Evolutionary conservation across 2,113 vertebrate species (phyloP), one percentile per base, ranked within the genome.

Genomic region (Cochlearius cochlearius): DNA sequence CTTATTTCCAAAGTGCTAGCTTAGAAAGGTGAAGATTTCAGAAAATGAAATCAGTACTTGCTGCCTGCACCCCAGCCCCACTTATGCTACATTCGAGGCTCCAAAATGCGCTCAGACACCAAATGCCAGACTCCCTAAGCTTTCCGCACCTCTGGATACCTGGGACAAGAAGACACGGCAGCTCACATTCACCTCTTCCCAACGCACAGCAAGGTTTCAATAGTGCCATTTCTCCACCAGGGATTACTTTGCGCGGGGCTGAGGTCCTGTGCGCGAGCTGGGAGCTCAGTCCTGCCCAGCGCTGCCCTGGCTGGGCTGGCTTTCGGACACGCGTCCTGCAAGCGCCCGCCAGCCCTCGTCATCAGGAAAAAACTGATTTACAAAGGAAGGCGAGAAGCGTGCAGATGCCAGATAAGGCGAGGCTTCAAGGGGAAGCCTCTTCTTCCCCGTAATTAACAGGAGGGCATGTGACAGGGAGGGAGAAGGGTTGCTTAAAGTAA

Each of bases 201-300:
- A 38, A 18, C 8, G 11, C 0, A 1, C 11, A 29, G 4, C 9
- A 7, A 53, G 15, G 55, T 58, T 58, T 45, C 62, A 56, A 23
- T n/a, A 62, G 19, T 15, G 19, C 12, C 14, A 3, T 64, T 64
- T 59, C 34, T 71, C 19, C 49, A 47, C 30, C 30, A 16, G 49
- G 41, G 34, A 5, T 43, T 6, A 9, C 13, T 69, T 53, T 16
- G 26, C 4, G 0, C 0, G 0, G 27, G 0, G 27, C 6, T n/a
- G n/a, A 25, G 1, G 0, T 19, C 19, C 23, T 18, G 4, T 5
- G 36, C 16, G 22, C 18, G 47, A 63, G 21, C 32, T 29, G 16
- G 27, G 41, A 91, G 16, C 17, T 75, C 10, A n/a, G 29, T 52
- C 63, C 60, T 63, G 26, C 32, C 67, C 14, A 5, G 5, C 2